Base-by-base conservation (phyloP, 1,140 invertebrate species). In the Chelonus insularis region DNA sequence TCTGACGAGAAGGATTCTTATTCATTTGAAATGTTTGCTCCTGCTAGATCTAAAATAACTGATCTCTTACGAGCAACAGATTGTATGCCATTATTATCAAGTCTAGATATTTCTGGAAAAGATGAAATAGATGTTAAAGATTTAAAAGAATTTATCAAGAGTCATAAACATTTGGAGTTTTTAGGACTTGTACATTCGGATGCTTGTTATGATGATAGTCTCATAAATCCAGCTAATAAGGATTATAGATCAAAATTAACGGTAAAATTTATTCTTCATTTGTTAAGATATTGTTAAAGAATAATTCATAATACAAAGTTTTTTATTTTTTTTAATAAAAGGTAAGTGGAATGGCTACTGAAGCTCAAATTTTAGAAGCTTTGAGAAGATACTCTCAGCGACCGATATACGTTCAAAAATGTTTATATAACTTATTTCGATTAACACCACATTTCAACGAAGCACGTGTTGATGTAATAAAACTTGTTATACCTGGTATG, bases 401-500 rank as follows among this genome's bases (percentile, higher is more conserved):
- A 45, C 80, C 84, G 29, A 76, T 84, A 48, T 91, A 88, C 70
- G 84, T 91, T 4, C 89, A 91, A 71, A 90, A 89, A 72, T 87
- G 88, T 58, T 73, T 92, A 7, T 90, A 89, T 76, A 86, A 88
- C 73, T 77, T 92, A 41, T 91, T 91, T 67, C 84, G 86, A 58
- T 76, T 90, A 29, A 89, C 87, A 11, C 84, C 84, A 18, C 83
- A 82, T 36, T 86, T 86, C 68, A 77, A 71, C 25, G 82, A 86
- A 60, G 83, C 86, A 5, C 81, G 88, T 63, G 81, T 87, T 23
- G 89, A 91, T 70, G 85, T 91, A 11, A 88, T 89, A 58, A 81
- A 91, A 81, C 73, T 90, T 55, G 86, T 92, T n/a, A 72, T 92
- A 62, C 84, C 85, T 37, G 83, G 83, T 21, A 91, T 93, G 90